These are phyloP conservation scores for Fistularia commersonii DNA, from an alignment of 2,797 vertebrate species.

Conservation along the genomic window DNA sequence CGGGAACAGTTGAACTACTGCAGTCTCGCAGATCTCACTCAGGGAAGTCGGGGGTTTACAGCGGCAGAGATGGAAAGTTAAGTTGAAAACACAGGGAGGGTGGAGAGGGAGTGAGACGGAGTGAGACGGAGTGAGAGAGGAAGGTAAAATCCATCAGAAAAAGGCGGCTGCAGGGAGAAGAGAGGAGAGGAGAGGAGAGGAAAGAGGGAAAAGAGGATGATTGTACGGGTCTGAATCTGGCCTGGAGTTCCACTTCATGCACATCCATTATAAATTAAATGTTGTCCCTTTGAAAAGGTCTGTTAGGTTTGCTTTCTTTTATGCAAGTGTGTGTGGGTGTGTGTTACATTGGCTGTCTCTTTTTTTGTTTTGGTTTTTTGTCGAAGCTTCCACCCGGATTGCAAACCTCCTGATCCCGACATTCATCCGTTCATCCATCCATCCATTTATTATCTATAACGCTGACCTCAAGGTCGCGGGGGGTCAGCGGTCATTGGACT, in stretches of 20 bases:
- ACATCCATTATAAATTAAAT: constrained; percentile 46
- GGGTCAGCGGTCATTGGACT: too few relatives aligned
- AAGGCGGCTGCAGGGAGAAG: constrained; percentile 25
- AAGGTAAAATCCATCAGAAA: constrained; percentile 22
- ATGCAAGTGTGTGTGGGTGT: too few relatives aligned
- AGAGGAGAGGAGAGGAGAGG: constrained; percentile 1
- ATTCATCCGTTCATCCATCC: too few relatives aligned
- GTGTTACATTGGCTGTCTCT: too few relatives aligned
- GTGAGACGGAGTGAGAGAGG: constrained; percentile 3
- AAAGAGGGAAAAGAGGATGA: constrained; percentile 23
- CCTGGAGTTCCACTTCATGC: constrained; percentile 27
- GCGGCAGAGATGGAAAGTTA: constrained; percentile 26
- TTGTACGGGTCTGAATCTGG: constrained; percentile 34
- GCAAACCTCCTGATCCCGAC: too few relatives aligned
- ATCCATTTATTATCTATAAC: too few relatives aligned
- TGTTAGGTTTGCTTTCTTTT: constrained; percentile 1
- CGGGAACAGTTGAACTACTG: constrained; percentile 47
- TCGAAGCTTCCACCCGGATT: too few relatives aligned
- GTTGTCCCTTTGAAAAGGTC: constrained; percentile 24
- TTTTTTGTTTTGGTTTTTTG: too few relatives aligned
- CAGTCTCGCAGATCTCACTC: constrained; percentile 47
- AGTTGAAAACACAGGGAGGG: constrained; percentile 25
- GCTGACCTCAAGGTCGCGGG: too few relatives aligned
- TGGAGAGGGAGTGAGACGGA: constrained; percentile 3
- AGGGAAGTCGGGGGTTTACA: constrained; percentile 49